Evolutionary conservation across 1,140 invertebrate genomes (phyloP).

Genomic region (Mizuhopecten yessoensis): DNA sequence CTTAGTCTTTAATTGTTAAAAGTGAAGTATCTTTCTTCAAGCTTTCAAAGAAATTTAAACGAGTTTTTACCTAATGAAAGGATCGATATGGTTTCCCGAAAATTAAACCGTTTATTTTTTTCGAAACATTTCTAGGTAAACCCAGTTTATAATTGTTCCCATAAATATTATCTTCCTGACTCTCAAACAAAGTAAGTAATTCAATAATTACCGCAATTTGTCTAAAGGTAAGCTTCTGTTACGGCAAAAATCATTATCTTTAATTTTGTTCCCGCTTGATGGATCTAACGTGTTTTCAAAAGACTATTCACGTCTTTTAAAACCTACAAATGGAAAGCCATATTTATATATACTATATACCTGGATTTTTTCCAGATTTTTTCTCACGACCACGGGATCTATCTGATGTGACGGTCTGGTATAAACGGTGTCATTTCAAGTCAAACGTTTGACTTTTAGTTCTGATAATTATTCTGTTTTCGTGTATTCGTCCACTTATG

Average conservation of each 20-base stretch:
- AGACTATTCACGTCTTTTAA: background rate
- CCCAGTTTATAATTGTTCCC: background rate
- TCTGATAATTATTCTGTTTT: constrained; percentile 34
- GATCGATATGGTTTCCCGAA: background rate
- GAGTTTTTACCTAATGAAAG: background rate
- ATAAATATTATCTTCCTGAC: background rate
- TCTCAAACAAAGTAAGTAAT: background rate
- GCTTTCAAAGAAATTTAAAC: background rate
- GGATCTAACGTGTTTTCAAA: background rate
- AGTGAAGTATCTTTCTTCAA: background rate
- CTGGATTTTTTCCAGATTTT: background rate
- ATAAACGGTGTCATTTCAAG: constrained; percentile 13
- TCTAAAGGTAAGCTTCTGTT: background rate
- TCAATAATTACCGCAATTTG: background rate
- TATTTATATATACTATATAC: background rate
- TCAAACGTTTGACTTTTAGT: constrained; percentile 3
- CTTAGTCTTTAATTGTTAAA: background rate
- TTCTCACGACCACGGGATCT: background rate
- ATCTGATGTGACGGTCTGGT: background rate
- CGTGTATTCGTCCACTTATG: constrained; percentile 25
- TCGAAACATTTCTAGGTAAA: background rate
- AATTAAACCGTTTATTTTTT: background rate
- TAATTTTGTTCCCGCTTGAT: background rate
- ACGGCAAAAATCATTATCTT: background rate
- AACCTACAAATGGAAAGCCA: background rate